Percentiles rank a stretch among this genome's conserved stretches.
These are phyloP conservation scores for Thymallus thymallus DNA, from an alignment of 2,113 vertebrate species.

Conservation along the genomic window DNA sequence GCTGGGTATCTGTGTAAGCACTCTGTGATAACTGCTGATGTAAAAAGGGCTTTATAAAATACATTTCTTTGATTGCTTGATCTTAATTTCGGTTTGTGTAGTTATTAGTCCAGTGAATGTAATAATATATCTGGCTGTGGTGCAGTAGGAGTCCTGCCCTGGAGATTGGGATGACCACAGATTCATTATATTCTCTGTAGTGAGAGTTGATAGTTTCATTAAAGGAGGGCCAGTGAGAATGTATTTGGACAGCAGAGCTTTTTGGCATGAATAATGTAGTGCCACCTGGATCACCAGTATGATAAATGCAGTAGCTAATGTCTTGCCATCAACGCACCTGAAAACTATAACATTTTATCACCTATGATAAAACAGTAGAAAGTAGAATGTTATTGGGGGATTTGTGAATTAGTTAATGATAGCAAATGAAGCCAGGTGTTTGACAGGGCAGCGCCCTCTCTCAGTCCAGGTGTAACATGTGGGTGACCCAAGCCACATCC, in stretches of 20 bases:
- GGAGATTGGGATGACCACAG: constrained; percentile 19
- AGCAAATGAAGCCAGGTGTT: background rate
- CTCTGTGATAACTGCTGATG: no score
- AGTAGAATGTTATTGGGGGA: no score
- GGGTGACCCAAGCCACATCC: background rate
- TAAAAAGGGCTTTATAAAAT: no score
- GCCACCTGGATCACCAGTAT: constrained; percentile 58
- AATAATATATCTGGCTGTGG: constrained; percentile 24
- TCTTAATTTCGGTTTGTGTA: no score
- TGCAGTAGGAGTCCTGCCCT: constrained; percentile 31
- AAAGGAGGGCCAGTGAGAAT: constrained; percentile 63
- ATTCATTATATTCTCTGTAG: constrained; percentile 43
- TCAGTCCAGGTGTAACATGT: background rate
- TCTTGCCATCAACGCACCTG: no score
- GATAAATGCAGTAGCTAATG: constrained; percentile 36
- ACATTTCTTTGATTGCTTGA: no score
- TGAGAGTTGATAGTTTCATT: constrained; percentile 58
- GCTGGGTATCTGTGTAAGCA: no score
- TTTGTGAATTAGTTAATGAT: no score
- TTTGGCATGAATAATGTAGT: constrained; percentile 61
- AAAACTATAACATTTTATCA: no score
- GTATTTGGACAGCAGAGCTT: constrained; percentile 60
- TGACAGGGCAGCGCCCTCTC: background rate
- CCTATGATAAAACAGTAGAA: no score
- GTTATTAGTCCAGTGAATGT: background rate